Evolutionary conservation across 2,888 invertebrate species (phyloP), one percentile per base, ranked within the genome.

Genomic region (Fragum whitleyi): DNA sequence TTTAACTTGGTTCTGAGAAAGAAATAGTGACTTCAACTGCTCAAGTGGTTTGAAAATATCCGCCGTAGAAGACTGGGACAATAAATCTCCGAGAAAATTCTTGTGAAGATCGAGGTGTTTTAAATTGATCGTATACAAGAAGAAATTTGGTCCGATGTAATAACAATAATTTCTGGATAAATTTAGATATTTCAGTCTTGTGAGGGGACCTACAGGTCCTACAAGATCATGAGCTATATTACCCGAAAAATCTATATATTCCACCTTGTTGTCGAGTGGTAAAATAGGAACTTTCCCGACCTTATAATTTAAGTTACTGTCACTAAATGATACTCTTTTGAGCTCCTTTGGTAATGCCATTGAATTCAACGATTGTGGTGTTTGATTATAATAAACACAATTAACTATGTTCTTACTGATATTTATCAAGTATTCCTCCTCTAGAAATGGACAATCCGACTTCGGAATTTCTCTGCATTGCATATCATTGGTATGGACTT

Each of bases 81-180:
- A 47, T 2, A 59, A 7, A 2, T 19, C 1, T 9, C 74, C 77
- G 2, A 81, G 29, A 62, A 32, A 16, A 32, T 62, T 29, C 19
- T 21, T 32, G 11, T 62, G 62, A 6, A 32, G 21, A 32, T 62
- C 53, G 14, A 53, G 53, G 21, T 53, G 21, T 53, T 53, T n/a
- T 14, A 26, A 21, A 55, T n/a, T 16, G 11, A 32, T 14, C 26
- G 62, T 28, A 29, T 57, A 14, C 36, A 36, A 19, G 26, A 51
- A 65, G 47, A 53, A 53, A n/a, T 53, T 19, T 53, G 53, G 53
- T n/a, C 53, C 53, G 53, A 53, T 53, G n/a, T 53, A 53, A n/a
- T 1, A 53, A n/a, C 53, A 53, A n/a, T 65, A 59, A 57, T 74
- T 74, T 32, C 42, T 53, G 19, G 81, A 81, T n/a, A 81, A 16